Conservation (phyloP, 1,140 invertebrate species). For the Magallana ariakensis region DNA sequence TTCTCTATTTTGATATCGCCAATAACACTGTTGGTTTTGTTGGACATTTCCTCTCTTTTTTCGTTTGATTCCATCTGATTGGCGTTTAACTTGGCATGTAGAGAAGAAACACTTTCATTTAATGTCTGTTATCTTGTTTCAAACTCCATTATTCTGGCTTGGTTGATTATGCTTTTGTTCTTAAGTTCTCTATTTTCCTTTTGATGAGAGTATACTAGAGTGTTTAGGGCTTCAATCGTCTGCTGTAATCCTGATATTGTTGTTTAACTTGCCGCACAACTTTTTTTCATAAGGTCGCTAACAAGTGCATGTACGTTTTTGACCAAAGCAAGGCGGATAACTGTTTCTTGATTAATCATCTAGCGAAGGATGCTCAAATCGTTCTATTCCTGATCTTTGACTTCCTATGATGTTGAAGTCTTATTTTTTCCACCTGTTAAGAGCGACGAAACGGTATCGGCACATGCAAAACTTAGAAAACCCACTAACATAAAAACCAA, state of each 20-base stretch:
- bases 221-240: neutral
- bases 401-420: neutral
- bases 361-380: neutral
- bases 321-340: neutral
- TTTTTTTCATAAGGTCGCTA: neutral
- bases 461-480: neutral
- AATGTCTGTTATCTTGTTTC: too few species aligned
- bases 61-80: neutral
- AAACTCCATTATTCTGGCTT: too few species aligned
- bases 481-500: neutral
- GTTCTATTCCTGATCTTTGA: neutral
- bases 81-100: too few species aligned
- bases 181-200: too few species aligned
- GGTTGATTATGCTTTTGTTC: too few species aligned
- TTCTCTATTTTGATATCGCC: neutral
- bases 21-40: neutral
- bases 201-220: too few species aligned
- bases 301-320: neutral
- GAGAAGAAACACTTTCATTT: too few species aligned
- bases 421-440: neutral
- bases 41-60: neutral
- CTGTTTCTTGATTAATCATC: neutral
- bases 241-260: neutral
- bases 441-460: neutral
- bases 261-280: neutral